Evolutionary conservation across 2,113 vertebrate species (phyloP).

Genomic region (Podarcis cretensis): DNA sequence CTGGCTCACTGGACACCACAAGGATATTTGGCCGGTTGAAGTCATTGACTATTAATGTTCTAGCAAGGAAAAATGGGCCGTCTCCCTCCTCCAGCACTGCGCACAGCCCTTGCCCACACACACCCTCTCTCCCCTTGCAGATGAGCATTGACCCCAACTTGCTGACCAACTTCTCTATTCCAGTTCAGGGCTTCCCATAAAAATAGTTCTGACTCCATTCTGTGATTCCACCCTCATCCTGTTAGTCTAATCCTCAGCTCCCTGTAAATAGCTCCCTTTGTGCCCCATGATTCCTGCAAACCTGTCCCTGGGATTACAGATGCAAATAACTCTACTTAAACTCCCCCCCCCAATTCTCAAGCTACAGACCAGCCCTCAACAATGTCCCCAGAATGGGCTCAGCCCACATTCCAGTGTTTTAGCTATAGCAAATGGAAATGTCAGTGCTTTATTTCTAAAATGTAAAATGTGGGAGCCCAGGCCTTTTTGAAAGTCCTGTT

Average conservation of each 20-base stretch:
- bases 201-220: slow-evolving; percentile 31
- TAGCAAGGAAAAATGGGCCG: not conserved
- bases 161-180: slow-evolving; percentile 6
- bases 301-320: slow-evolving; percentile 34
- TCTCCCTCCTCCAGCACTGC: not conserved
- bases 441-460: not conserved
- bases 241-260: slow-evolving; percentile 26
- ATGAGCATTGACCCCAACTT: not conserved
- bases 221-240: slow-evolving; percentile 37
- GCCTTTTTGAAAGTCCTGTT: not conserved
- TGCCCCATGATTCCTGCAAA: slow-evolving; percentile 31
- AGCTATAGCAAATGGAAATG: not conserved
- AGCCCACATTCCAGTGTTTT: slow-evolving; percentile 10
- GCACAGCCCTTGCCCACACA: not conserved
- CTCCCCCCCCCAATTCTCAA: not conserved
- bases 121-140: not conserved
- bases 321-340: slow-evolving; percentile 25
- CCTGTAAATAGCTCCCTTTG: slow-evolving; percentile 22
- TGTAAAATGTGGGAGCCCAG: not conserved
- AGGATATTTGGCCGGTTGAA: slow-evolving; percentile 58
- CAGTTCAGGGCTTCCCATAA: slow-evolving; percentile 16
- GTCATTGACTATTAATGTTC: slow-evolving; percentile 7
- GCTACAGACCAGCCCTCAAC: not conserved
- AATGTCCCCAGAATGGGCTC: not conserved
- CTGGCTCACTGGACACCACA: slow-evolving; percentile 13